Base-by-base conservation (phyloP, 2,113 vertebrate genomes). In the Nothoprocta perdicaria region DNA sequence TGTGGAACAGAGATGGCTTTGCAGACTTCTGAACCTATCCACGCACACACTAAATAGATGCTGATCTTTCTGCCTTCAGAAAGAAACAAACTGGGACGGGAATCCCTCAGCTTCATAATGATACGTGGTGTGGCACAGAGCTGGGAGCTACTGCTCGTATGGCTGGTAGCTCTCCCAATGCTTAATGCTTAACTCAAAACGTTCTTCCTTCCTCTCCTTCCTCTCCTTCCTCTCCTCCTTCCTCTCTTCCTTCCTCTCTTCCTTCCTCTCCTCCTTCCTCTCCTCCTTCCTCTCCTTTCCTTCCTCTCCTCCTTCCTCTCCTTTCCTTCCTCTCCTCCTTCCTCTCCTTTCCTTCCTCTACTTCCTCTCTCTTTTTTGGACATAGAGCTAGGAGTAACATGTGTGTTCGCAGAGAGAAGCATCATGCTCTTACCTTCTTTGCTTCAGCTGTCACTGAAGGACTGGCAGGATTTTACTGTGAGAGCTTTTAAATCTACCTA, bases 41-140 rank as follows among this genome's bases (percentile, higher is more conserved):
- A 0, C 68, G 26, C 45, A 86, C 43, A n/a, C 72, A 43, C 57
- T 88, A 45, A 83, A 83, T 87, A 90, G 69, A 61, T 57, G 21
- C 3, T 92, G 67, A 86, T 29, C 38, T 85, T 69, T 89, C 18
- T 92, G 57, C 43, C 40, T 94, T 86, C 68, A 84, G 19, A 84
- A 33, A 65, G 83, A 89, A 79, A 40, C 45, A 60, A 69, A 5
- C 21, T 33, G 55, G 84, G 75, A 45, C 88, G 85, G 53, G 63
- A 89, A 29, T 60, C 60, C 62, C 63, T 82, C 77, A 80, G 87
- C 60, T 77, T 90, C 63, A 50, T 27, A 55, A 60, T 10, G 35
- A 52, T 66, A 26, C 9, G 1, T 0, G 2, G 74, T 26, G 46
- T 62, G 41, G 68, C 55, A 63, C 18, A 50, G 65, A 94, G 61